Base-by-base conservation (phyloP, 2,797 vertebrate genomes). In the Alfaro cultratus region DNA sequence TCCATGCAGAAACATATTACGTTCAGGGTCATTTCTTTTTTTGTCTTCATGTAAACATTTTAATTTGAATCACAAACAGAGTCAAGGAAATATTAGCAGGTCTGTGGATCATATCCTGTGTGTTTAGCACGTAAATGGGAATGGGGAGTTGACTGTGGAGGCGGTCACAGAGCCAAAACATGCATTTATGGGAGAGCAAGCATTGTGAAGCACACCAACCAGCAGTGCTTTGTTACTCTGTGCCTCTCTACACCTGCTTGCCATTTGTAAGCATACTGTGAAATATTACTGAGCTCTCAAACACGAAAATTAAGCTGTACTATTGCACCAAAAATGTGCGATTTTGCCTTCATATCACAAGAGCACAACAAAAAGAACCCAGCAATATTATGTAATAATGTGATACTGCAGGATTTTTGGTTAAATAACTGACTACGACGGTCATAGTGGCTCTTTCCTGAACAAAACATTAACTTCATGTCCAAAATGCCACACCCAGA, bases 401-500 rank as follows among this genome's bases (percentile, higher is more conserved):
- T n/a, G n/a, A 45, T 18, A 29, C 4, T 26, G 21, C 5, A 26
- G 34, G 34, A 67, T 23, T 67, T 67, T 45, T 43, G 39, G 68
- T 18, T 46, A 16, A 45, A 71, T 2, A 13, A 46, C 41, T 4
- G 5, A 41, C 57, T 62, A 43, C 0, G 12, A 72, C n/a, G 18
- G 26, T n/a, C 26, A 29, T 4, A 46, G 12, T 26, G 6, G 39
- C 12, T 8, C 43, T 71, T 45, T 71, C 43, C 43, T 29, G 12
- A 29, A 29, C 41, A n/a, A 70, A 41, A n/a, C 23, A 45, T n/a
- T 72, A 46, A 45, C 43, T 72, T 45, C 2, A 29, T 5, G 5
- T 23, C 26, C 31, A 86, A 46, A 83, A 51, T 51, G 73, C 46
- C 41, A 31, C 36, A 73, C 15, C 45, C 34, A 79, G 46, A 12